These are phyloP conservation scores for Cladorhizidae sp. DNA, from an alignment of 37 sponge, comb jelly and placozoan genomes.

Conservation along the genomic window DNA sequence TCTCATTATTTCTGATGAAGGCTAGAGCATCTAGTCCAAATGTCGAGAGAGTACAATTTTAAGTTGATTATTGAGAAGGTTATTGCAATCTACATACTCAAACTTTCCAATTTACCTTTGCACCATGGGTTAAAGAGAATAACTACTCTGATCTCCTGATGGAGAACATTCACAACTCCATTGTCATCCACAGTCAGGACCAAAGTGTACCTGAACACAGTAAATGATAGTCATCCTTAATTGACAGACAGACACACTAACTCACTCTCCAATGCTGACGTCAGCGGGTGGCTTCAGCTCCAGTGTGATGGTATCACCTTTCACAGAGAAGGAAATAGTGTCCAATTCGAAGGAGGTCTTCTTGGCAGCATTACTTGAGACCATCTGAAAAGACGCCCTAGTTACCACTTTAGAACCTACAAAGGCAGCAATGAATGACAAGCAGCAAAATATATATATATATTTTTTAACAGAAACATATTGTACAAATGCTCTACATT, in stretches of 20 bases:
- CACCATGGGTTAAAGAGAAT: conserved; percentile 83
- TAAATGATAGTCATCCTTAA: not conserved
- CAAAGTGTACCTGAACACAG: conserved; percentile 43
- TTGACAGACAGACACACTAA: not conserved
- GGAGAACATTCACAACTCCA: conserved; percentile 38
- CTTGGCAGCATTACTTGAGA: not conserved
- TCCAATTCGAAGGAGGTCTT: conserved; percentile 10
- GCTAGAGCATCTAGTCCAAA: too few species aligned
- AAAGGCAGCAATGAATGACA: not conserved
- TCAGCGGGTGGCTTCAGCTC: conserved; percentile 47
- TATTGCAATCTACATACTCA: too few species aligned
- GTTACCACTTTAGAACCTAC: conserved; percentile 16
- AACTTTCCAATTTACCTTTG: conserved; percentile 21
- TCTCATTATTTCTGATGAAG: too few species aligned
- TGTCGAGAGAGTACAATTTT: too few species aligned
- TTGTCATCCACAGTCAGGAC: conserved; percentile 28
- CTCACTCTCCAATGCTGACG: conserved; percentile 39
- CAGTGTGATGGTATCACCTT: conserved; percentile 15
- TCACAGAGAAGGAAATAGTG: not conserved
- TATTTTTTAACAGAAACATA: not conserved
- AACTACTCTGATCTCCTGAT: conserved; percentile 11
- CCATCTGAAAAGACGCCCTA: conserved; percentile 22
- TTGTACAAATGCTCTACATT: not conserved
- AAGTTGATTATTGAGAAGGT: too few species aligned
- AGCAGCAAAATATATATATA: not conserved